Evolutionary conservation across 2,797 vertebrate species (phyloP), one percentile per base, ranked within the genome.

Genomic region (Enteromius afrohamiltoni): DNA sequence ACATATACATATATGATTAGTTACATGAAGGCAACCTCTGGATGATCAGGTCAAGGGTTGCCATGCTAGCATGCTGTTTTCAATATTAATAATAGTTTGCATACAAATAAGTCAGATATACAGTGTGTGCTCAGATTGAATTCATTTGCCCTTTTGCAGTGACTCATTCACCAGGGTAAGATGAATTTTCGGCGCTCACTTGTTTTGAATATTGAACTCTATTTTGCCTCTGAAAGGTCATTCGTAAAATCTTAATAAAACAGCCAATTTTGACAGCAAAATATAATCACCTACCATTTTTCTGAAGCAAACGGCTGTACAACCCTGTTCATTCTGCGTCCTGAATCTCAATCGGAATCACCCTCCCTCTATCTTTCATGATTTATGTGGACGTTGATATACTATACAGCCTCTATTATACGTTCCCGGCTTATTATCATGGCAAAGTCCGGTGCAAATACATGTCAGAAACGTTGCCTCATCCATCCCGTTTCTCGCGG

Each of bases 401-500:
- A 76, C 82, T 71, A 73, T 79, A 83, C 49, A 55, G 37, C 69
- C 68, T 87, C 80, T 82, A 85, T 92, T 86, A 87, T 70, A 87
- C 79, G 68, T 80, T 84, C 75, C 60, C 16, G 34, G 76, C 80
- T 79, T 85, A 91, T 93, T 91, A 89, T 88, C 58, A 88, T 87
- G 82, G 85, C 53, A 77, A 87, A 87, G 85, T 80, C 86, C 60
- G 83, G 83, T 79, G 83, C 86, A 90, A 91, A 93, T 90, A 90
- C 89, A 91, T 86, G 87, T 91, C 89, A 90, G 76, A 87, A 89
- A 89, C 90, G 88, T 91, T 87, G 88, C 81, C 80, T 82, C 78
- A 69, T 88, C 88, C 87, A 88, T 90, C 86, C 26, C 29, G 88
- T 83, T 85, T 90, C 88, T 81, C 19, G 40, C 14, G n/a, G 64